Evolutionary conservation across 1,140 invertebrate species (phyloP).

Genomic region (Popillia japonica): DNA sequence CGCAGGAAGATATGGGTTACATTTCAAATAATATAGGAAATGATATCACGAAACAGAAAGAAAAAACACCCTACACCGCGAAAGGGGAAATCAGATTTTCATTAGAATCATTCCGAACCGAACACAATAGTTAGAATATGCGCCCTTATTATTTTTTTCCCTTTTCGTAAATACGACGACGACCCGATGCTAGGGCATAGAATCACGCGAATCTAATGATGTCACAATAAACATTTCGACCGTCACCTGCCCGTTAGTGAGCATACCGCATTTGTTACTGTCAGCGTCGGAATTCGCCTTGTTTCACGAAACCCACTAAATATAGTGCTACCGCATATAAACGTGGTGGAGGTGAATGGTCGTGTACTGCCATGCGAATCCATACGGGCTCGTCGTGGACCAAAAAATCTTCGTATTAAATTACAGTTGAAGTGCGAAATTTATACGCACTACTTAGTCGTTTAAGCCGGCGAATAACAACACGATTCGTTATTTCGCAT

Average conservation of each 20-base stretch:
- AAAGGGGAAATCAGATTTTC: neutral
- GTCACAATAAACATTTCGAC: slow-evolving; percentile 46
- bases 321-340: slow-evolving; percentile 22
- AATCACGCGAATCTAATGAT: slow-evolving; percentile 42
- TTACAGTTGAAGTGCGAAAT: neutral
- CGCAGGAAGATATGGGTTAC: neutral
- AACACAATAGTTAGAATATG: neutral
- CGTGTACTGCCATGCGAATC: neutral
- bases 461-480: neutral
- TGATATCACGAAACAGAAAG: neutral
- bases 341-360: neutral
- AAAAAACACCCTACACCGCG: neutral
- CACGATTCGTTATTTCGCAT: slow-evolving; percentile 7
- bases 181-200: neutral
- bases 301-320: slow-evolving; percentile 36
- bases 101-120: neutral
- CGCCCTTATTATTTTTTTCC: neutral
- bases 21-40: neutral
- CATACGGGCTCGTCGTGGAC: neutral
- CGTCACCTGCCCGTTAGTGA: slow-evolving; percentile 44
- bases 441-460: slow-evolving; percentile 16
- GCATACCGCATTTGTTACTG: slow-evolving; percentile 46
- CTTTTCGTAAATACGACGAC: neutral
- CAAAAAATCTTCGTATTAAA: slow-evolving; percentile 4
- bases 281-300: slow-evolving; percentile 35